phyloP scores from a whole-genome alignment of 2,888 invertebrate species.

The Eupithecia vulgata region DNA sequence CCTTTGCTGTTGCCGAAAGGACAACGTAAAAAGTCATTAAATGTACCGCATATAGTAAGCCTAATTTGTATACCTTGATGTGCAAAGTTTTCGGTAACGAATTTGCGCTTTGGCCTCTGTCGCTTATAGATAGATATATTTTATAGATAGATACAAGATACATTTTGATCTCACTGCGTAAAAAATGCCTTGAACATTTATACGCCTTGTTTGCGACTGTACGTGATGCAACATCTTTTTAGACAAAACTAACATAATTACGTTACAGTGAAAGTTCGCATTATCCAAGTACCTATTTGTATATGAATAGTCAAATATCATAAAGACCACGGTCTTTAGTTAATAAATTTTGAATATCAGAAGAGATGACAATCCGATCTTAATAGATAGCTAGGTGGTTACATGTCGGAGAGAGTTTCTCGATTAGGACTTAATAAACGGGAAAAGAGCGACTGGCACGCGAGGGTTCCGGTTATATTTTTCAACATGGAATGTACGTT shows the following conservation, averaged over 20 bases:
- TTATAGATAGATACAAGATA: too few relatives aligned
- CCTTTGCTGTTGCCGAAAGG: neutral
- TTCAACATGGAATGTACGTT: too few relatives aligned
- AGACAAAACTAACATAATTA: slow-evolving; percentile 68
- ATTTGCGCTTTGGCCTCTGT: neutral
- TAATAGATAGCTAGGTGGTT: neutral
- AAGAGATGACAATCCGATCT: neutral
- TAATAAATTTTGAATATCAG: neutral
- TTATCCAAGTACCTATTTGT: slow-evolving; percentile 30
- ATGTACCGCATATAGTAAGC: neutral
- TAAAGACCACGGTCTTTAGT: neutral
- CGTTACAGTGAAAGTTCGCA: slow-evolving; percentile 74
- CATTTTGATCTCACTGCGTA: slow-evolving; percentile 15
- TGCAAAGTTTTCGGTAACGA: neutral
- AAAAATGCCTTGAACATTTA: slow-evolving; percentile 45
- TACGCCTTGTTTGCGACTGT: slow-evolving; percentile 60
- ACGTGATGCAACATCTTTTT: slow-evolving; percentile 69
- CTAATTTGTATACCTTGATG: neutral
- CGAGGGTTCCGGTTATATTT: too few relatives aligned
- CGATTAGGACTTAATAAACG: neutral
- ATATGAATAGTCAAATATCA: slow-evolving; percentile 5
- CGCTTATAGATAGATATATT: too few relatives aligned
- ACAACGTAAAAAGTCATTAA: neutral
- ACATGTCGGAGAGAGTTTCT: neutral
- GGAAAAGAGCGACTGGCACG: too few relatives aligned